A percentile compares a stretch with the other conserved stretches of the same genome.
phyloP scores from a whole-genome alignment of 23 tunicate species.

The Diplosoma virens region DNA sequence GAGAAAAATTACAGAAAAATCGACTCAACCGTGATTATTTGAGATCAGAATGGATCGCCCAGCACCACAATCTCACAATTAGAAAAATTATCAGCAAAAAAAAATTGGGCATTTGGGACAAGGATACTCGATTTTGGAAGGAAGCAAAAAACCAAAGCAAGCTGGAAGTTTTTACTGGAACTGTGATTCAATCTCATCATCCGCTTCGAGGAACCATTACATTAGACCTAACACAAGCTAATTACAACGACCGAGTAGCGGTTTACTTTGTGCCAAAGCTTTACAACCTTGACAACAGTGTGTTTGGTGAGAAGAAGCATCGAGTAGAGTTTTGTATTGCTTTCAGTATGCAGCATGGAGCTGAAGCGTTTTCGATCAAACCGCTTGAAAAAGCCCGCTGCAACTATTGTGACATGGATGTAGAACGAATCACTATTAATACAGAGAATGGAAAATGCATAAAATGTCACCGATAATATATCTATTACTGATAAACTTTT shows the following conservation, averaged over 20 bases:
- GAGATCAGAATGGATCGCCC: constrained; percentile 21
- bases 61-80: constrained; percentile 10
- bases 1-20: not conserved
- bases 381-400: not conserved
- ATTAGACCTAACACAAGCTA: constrained; percentile 20
- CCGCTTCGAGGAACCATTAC: constrained; percentile 26
- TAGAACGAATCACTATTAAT: constrained; percentile 20
- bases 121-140: constrained; percentile 36
- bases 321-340: constrained; percentile 63
- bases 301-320: constrained; percentile 6
- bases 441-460: constrained; percentile 11
- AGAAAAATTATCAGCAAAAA: constrained; percentile 20
- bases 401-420: not conserved
- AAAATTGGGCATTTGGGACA: constrained; percentile 45
- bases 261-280: constrained; percentile 38
- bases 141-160: not conserved
- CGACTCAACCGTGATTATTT: not conserved
- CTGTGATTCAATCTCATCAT: constrained; percentile 17
- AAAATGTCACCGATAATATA: constrained; percentile 17
- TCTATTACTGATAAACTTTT: no score
- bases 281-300: constrained; percentile 23
- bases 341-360: constrained; percentile 41
- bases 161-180: constrained; percentile 51
- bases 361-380: constrained; percentile 14
- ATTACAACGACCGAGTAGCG: not conserved